phyloP scores from a whole-genome alignment of 2,888 invertebrate genomes.

The Exocentrus adspersus region DNA sequence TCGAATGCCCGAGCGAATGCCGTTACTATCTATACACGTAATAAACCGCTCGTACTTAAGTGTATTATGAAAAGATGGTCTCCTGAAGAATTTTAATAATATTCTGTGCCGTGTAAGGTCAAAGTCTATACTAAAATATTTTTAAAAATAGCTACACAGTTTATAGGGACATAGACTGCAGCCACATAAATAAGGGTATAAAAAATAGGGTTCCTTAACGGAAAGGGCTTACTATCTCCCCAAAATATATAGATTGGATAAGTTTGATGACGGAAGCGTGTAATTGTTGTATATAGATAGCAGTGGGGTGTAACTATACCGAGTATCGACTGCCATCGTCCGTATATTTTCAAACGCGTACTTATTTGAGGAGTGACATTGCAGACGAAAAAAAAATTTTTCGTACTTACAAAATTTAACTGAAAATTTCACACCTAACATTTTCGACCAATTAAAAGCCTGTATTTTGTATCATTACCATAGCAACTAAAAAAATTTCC shows the following conservation, averaged over 20 bases:
- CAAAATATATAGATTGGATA: conserved; percentile 37
- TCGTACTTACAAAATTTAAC: too few species aligned
- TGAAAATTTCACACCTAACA: too few species aligned
- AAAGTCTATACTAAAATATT: background rate
- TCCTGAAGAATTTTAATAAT: too few species aligned
- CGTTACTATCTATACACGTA: too few species aligned
- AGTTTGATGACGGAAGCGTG: conserved; percentile 41
- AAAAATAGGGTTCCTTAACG: conserved; percentile 17
- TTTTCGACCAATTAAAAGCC: too few species aligned
- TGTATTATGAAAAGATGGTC: too few species aligned
- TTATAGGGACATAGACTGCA: background rate
- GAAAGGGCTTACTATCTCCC: conserved; percentile 37
- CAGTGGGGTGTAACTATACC: conserved; percentile 32
- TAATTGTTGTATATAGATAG: conserved; percentile 32
- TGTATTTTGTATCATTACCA: too few species aligned
- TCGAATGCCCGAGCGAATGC: too few species aligned
- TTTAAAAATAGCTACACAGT: conserved; percentile 5
- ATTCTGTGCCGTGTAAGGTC: too few species aligned
- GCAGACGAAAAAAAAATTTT: too few species aligned
- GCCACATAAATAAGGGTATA: conserved; percentile 1
- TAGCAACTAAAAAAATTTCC: too few species aligned
- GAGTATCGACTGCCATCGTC: conserved; percentile 31
- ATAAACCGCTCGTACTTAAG: too few species aligned
- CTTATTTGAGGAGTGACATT: background rate
- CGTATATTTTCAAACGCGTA: conserved; percentile 37